Conservation (phyloP, 2,113 vertebrate species). For the Puma concolor region DNA sequence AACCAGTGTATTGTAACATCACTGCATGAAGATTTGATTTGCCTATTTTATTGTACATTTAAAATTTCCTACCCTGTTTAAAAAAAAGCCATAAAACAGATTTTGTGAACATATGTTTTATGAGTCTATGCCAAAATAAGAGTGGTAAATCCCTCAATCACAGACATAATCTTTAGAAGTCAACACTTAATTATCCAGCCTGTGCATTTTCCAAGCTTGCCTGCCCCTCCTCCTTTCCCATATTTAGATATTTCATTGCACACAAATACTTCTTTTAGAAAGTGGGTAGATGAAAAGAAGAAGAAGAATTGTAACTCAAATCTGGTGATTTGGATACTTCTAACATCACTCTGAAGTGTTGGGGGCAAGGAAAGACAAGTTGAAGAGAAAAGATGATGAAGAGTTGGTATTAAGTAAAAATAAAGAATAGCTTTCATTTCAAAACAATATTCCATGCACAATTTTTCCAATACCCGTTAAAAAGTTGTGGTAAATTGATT, state of each 20-base stretch:
- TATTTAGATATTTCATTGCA: slow-evolving; percentile 17
- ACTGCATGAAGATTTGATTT: slow-evolving; percentile 65
- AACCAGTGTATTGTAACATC: slow-evolving; percentile 55
- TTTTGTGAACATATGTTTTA: slow-evolving; percentile 73
- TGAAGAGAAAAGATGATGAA: background rate
- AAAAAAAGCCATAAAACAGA: slow-evolving; percentile 69
- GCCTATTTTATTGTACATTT: slow-evolving; percentile 56
- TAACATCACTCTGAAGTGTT: slow-evolving; percentile 6
- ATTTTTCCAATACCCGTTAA: background rate
- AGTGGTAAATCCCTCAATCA: slow-evolving; percentile 66
- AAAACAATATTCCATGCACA: slow-evolving; percentile 1
- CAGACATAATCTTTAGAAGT: slow-evolving; percentile 67
- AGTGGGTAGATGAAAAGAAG: slow-evolving; percentile 27
- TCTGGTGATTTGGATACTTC: background rate
- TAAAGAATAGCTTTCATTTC: slow-evolving; percentile 42
- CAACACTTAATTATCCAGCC: slow-evolving; percentile 58
- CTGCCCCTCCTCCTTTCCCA: background rate
- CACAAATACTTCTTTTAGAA: slow-evolving; percentile 21
- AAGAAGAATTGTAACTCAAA: slow-evolving; percentile 47
- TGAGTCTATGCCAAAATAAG: slow-evolving; percentile 66
- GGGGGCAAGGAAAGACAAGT: background rate
- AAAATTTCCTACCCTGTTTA: slow-evolving; percentile 49
- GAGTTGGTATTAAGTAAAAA: background rate
- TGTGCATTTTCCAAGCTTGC: slow-evolving; percentile 4
- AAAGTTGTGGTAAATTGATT: slow-evolving; percentile 52